phyloP scores from a whole-genome alignment of 2,888 invertebrate species.

The Malthinus flaveolus region DNA sequence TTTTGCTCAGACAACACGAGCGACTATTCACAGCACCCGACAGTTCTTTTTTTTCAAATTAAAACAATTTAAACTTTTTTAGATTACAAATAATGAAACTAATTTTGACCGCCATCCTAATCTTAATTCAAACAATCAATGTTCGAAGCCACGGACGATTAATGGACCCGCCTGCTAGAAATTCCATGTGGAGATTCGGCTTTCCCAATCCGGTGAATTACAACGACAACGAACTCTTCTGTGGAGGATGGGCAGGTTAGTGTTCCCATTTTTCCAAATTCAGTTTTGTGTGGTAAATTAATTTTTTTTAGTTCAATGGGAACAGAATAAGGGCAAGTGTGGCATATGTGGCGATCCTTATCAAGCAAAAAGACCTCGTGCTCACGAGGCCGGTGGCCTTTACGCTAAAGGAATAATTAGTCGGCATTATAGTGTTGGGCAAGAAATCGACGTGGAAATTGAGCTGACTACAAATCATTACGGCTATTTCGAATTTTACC shows the following conservation, averaged over 20 bases:
- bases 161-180: conserved; percentile 91
- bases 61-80: not conserved
- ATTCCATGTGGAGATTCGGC: conserved; percentile 94
- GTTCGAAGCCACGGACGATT: conserved; percentile 76
- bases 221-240: conserved; percentile 92
- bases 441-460: conserved; percentile 84
- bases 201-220: conserved; percentile 94
- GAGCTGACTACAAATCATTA: conserved; percentile 90
- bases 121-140: conserved; percentile 10
- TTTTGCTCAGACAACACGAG: conserved; percentile 15
- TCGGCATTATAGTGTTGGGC: conserved; percentile 79
- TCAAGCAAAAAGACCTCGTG: conserved; percentile 71
- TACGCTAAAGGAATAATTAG: conserved; percentile 85
- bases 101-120: not conserved
- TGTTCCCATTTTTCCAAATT: conserved; percentile 8
- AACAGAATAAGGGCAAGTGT: conserved; percentile 82
- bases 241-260: conserved; percentile 85
- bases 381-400: conserved; percentile 87
- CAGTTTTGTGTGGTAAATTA: conserved; percentile 1
- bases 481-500: conserved; percentile 81
- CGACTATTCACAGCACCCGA: not conserved
- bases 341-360: conserved; percentile 90
- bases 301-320: conserved; percentile 75
- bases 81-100: conserved; percentile 14
- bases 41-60: not conserved